phyloP scores from a whole-genome alignment of 2,113 vertebrate species.

The Grammomys surdaster region DNA sequence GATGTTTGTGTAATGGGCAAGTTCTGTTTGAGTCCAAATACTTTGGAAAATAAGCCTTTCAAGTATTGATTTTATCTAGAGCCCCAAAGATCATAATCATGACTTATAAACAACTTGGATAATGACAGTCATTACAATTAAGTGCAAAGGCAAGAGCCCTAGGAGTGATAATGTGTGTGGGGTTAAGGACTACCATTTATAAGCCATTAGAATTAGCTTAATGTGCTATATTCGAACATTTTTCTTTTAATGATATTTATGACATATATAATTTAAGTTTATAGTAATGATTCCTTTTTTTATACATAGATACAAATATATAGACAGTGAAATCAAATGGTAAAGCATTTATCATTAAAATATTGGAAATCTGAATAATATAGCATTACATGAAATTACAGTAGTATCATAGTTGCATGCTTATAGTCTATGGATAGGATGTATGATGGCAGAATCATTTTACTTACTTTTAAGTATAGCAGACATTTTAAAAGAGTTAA shows the following conservation, averaged over 20 bases:
- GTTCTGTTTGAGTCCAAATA: slow-evolving; percentile 29
- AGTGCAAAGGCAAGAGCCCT: slow-evolving; percentile 54
- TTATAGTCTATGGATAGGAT: neutral
- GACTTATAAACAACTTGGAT: slow-evolving; percentile 47
- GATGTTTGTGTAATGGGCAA: neutral
- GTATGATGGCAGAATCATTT: neutral
- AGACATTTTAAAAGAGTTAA: slow-evolving; percentile 7
- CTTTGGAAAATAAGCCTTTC: slow-evolving; percentile 26
- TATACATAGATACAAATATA: neutral
- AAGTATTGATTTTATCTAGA: slow-evolving; percentile 24
- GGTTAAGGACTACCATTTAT: slow-evolving; percentile 53
- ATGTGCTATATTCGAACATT: slow-evolving; percentile 43
- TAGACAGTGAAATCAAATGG: slow-evolving; percentile 34
- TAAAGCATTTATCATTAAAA: slow-evolving; percentile 14
- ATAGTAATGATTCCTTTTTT: neutral
- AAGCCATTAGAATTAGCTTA: slow-evolving; percentile 54
- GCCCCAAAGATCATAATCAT: slow-evolving; percentile 52
- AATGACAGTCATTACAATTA: slow-evolving; percentile 56
- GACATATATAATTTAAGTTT: slow-evolving; percentile 44
- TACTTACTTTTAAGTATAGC: slow-evolving; percentile 25
- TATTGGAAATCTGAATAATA: slow-evolving; percentile 46
- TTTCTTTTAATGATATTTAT: slow-evolving; percentile 52
- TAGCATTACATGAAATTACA: neutral
- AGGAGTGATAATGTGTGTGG: neutral
- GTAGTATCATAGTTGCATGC: neutral